Evolutionary conservation across 92 coral and sea anemone species (phyloP).

Genomic region (Palythoa heliodiscus): DNA sequence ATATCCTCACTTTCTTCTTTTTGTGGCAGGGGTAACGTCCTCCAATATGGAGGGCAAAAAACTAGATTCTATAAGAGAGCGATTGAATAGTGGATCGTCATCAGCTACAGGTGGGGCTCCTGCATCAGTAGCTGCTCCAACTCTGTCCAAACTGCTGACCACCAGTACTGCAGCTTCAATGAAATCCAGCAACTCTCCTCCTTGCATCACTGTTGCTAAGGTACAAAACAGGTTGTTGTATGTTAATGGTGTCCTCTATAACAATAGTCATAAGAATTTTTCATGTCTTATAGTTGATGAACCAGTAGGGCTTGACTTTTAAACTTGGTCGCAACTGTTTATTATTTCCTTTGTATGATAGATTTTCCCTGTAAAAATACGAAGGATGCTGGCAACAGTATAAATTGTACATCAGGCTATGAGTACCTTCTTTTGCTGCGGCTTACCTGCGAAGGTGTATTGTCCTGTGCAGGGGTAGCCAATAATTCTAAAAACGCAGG

Average conservation of each 20-base stretch:
- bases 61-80: slow-evolving; percentile 90
- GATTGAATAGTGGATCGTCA: slow-evolving; percentile 48
- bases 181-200: slow-evolving; percentile 32
- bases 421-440: no score
- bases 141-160: slow-evolving; percentile 84
- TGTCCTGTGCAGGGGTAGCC: no score
- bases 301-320: no score
- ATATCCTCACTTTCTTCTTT: slow-evolving; percentile 5
- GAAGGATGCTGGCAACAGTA: not conserved
- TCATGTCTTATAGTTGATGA: no score
- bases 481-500: no score
- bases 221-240: slow-evolving; percentile 4
- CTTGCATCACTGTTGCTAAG: slow-evolving; percentile 51
- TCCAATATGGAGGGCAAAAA: slow-evolving; percentile 76
- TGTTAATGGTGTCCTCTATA: no score
- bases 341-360: not conserved
- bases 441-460: no score
- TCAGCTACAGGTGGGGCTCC: slow-evolving; percentile 62
- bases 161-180: slow-evolving; percentile 54
- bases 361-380: not conserved
- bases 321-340: no score
- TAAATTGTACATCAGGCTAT: no score
- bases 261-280: no score
- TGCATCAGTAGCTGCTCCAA: slow-evolving; percentile 81
- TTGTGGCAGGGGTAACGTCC: slow-evolving; percentile 75